A percentile compares a stretch with the other conserved stretches of the same genome.
These are phyloP conservation scores for Drosophila lowei DNA, from an alignment of 1,140 invertebrate genomes.

Conservation along the genomic window DNA sequence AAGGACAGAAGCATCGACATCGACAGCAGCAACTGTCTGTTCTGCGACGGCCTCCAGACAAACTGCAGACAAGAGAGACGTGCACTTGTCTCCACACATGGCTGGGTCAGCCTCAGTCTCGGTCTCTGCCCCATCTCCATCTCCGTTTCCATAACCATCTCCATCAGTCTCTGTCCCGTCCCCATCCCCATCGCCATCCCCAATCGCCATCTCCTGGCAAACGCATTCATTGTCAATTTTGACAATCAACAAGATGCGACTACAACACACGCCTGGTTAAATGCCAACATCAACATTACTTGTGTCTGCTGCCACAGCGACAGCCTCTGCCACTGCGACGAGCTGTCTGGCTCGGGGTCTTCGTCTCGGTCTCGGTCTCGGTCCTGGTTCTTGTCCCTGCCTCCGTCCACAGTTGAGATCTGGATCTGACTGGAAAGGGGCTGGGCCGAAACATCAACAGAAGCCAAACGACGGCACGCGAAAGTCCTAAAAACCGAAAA, in stretches of 20 bases:
- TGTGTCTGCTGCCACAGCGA: slow-evolving; percentile 6
- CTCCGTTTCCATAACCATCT: not conserved
- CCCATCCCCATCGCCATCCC: not conserved
- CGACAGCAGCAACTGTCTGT: slow-evolving; percentile 57
- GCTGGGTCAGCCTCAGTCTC: slow-evolving; percentile 37
- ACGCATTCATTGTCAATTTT: slow-evolving; percentile 82
- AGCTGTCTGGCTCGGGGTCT: slow-evolving; percentile 68
- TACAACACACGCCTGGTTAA: slow-evolving; percentile 65
- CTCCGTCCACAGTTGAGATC: slow-evolving; percentile 16
- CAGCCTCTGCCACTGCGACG: slow-evolving; percentile 58
- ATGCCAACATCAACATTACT: slow-evolving; percentile 58
- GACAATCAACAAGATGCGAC: slow-evolving; percentile 78
- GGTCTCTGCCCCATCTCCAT: slow-evolving; percentile 22
- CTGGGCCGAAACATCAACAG: slow-evolving; percentile 47
- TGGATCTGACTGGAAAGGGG: slow-evolving; percentile 56
- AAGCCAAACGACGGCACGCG: slow-evolving; percentile 78
- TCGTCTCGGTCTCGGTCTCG: slow-evolving; percentile 20
- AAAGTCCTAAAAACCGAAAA: slow-evolving; percentile 74
- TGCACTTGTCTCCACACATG: slow-evolving; percentile 71
- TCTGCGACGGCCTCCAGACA: slow-evolving; percentile 74
- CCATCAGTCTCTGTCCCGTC: slow-evolving; percentile 26
- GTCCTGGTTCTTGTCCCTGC: not conserved
- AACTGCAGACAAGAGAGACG: slow-evolving; percentile 67
- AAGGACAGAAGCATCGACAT: slow-evolving; percentile 43
- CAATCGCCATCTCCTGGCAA: slow-evolving; percentile 21